Percentiles rank a stretch among this genome's conserved stretches.
phyloP scores from a whole-genome alignment of 2,888 invertebrate genomes.

The Lepetodrilus schrolli region DNA sequence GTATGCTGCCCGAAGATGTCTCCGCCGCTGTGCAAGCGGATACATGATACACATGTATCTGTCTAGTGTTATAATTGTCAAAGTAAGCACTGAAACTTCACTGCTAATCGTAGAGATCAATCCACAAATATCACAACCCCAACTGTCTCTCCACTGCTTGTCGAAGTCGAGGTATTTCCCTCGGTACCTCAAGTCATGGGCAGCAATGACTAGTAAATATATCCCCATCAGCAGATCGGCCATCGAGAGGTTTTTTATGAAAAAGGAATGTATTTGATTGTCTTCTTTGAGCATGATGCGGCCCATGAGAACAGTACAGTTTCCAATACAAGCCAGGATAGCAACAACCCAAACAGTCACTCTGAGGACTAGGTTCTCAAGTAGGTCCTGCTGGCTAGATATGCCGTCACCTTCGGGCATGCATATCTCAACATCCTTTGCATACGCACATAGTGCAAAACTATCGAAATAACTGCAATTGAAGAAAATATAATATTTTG shows the following conservation, averaged over 20 bases:
- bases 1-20: slow-evolving; percentile 44
- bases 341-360: slow-evolving; percentile 81
- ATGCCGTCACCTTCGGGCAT: slow-evolving; percentile 51
- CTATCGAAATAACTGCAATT: slow-evolving; percentile 50
- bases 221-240: slow-evolving; percentile 81
- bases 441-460: slow-evolving; percentile 51
- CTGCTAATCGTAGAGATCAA: slow-evolving; percentile 68
- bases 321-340: slow-evolving; percentile 79
- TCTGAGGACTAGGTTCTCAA: slow-evolving; percentile 52
- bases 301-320: slow-evolving; percentile 76
- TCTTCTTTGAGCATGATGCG: slow-evolving; percentile 77
- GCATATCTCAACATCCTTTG: slow-evolving; percentile 41
- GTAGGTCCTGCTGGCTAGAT: slow-evolving; percentile 50
- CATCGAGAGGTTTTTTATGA: slow-evolving; percentile 80
- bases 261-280: slow-evolving; percentile 75
- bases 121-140: slow-evolving; percentile 79
- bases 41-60: slow-evolving; percentile 52
- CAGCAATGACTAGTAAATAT: slow-evolving; percentile 80
- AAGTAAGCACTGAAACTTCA: slow-evolving; percentile 51
- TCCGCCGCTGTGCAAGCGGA: slow-evolving; percentile 44
- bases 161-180: slow-evolving; percentile 79
- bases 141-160: slow-evolving; percentile 79
- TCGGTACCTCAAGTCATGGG: slow-evolving; percentile 78
- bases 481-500: neutral
- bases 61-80: slow-evolving; percentile 51